These are phyloP conservation scores for Ormia ochracea DNA, from an alignment of 2,888 invertebrate genomes.

Conservation along the genomic window DNA sequence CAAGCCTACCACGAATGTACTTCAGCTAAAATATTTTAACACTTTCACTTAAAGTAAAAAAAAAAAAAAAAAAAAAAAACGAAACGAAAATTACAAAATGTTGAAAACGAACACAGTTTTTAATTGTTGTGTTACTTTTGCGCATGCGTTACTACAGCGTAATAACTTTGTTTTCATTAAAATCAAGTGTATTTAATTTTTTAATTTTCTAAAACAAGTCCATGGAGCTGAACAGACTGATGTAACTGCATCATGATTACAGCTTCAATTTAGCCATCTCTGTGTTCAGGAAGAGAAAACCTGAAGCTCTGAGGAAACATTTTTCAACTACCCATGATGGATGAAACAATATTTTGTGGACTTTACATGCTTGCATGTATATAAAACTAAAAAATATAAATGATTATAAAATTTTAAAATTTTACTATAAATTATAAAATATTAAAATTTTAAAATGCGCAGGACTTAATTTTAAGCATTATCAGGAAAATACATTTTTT, in stretches of 20 bases:
- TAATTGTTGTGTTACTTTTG: slow-evolving; percentile 37
- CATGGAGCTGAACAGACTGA: neutral
- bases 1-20: slow-evolving; percentile 16
- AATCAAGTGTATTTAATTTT: neutral
- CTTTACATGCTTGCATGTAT: too few species aligned
- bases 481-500: too few species aligned
- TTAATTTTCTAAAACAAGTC: neutral
- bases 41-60: slow-evolving; percentile 36
- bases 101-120: neutral
- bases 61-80: too few species aligned
- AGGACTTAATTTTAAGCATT: too few species aligned
- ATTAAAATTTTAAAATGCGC: too few species aligned
- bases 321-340: neutral
- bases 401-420: too few species aligned
- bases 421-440: too few species aligned
- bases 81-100: too few species aligned
- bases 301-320: slow-evolving; percentile 3
- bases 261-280: neutral
- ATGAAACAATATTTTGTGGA: too few species aligned
- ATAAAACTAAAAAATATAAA: too few species aligned
- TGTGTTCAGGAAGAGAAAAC: neutral
- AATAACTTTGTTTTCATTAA: neutral
- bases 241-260: neutral
- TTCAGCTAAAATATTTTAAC: slow-evolving; percentile 30
- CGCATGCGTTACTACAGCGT: neutral